Evolutionary conservation across 1,140 invertebrate species (phyloP).

Genomic region (Drosophila insularis): DNA sequence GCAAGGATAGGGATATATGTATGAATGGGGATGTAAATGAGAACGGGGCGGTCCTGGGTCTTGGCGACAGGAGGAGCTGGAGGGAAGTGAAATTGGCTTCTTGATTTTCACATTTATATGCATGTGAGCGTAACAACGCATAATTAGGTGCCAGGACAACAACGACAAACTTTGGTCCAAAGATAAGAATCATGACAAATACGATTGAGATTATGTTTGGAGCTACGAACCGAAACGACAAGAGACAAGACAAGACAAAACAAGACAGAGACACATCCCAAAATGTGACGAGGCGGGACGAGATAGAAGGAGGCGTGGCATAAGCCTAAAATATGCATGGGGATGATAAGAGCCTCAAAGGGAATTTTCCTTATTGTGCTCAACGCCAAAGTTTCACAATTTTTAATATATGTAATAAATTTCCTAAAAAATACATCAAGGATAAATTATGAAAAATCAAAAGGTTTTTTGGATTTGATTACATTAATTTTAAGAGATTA

Average conservation of each 20-base stretch:
- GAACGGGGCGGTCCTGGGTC: not conserved
- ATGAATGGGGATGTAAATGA: not conserved
- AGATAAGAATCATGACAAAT: conserved; percentile 50
- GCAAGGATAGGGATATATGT: not conserved
- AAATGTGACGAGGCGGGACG: not conserved
- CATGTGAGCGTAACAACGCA: conserved; percentile 40
- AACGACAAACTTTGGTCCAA: conserved; percentile 47
- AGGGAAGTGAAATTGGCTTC: conserved; percentile 46
- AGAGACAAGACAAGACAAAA: not conserved
- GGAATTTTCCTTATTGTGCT: not conserved
- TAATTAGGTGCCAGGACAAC: conserved; percentile 41
- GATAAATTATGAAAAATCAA: no score
- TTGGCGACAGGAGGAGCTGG: no score
- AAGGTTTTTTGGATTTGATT: no score
- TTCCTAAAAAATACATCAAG: no score
- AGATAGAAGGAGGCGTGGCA: not conserved
- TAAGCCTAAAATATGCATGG: conserved; percentile 2
- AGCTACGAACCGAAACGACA: not conserved
- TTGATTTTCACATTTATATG: conserved; percentile 70
- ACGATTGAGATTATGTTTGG: not conserved
- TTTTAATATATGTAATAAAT: no score
- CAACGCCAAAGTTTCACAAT: not conserved
- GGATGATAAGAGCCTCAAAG: not conserved
- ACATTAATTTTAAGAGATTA: no score
- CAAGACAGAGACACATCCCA: not conserved